Evolutionary conservation across 2,113 vertebrate genomes (phyloP), one percentile per base, ranked within the genome.

Genomic region (Pseudolaguvia tuberculata): DNA sequence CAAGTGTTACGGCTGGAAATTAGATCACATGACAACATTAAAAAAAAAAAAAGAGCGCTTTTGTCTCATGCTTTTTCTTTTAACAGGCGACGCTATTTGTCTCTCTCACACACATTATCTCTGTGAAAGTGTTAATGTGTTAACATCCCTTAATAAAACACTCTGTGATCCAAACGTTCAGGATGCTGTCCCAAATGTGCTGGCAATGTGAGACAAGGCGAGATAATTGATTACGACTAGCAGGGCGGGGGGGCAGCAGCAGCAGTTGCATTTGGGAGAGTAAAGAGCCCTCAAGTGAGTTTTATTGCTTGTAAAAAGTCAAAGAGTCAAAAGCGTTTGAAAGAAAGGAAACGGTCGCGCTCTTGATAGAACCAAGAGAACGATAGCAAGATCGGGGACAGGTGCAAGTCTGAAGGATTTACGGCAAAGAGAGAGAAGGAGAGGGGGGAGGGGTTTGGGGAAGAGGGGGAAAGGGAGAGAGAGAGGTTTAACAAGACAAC

Each of bases 191-290:
- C 5, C 5, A 21, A 14, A 48, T 17, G 11, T 23, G 52, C 1
- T 27, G 18, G n/a, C 45, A 29, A 31, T 42, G n/a, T 58, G 57
- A 70, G 79, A 81, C 79, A 69, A 79, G 83, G 77, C 45, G 52
- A 13, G 39, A 52, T 27, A 18, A 66, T 56, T 21, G 23, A 57
- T 73, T 17, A 14, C n/a, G 25, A 42, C 14, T 8, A 47, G 39
- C 2, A 2, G 11, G 13, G 51, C 42, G 55, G 75, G 27, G 67
- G 63, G 67, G 72, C n/a, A 15, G 45, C 6, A 11, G 42, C 5
- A 5, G 13, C 66, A 62, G 59, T 53, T 72, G 47, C 57, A n/a
- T 17, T 51, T 9, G 55, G 18, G 1, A 59, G 15, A 52, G 50
- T 27, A 20, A 74, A 53, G 53, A 29, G 14, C 42, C n/a, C 39